Base-by-base conservation (phyloP, 2,797 vertebrate genomes). In the Enteromius trimaculatus region DNA sequence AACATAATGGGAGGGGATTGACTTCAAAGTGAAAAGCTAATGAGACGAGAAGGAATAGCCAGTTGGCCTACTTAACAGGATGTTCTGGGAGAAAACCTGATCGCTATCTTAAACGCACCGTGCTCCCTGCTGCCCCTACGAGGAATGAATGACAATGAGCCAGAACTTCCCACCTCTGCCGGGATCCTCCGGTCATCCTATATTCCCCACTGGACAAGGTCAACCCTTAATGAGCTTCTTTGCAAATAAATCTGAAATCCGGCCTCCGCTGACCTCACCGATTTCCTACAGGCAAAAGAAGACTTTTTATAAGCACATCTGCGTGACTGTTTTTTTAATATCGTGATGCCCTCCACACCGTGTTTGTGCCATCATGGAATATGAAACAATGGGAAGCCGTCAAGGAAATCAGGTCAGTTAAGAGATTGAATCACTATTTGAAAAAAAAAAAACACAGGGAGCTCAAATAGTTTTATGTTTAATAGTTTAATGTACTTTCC, bases 11-110 rank as follows among this genome's bases (percentile, higher is more conserved):
- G 21, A 84, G 79, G 77, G 84, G 66, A 53, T 21, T 88, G 60
- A 80, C 92, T 91, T 94, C 93, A 93, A 92, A 93, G 90, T 86
- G 82, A 91, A 92, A 88, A 88, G 81, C 86, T 90, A 92, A 92
- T 92, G 75, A 90, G 88, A 82, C 86, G 70, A 87, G 87, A 77
- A 83, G 89, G 91, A 89, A 89, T 92, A 93, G 92, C 92, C 26
- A 90, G 88, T 90, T 94, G 93, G 91, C 93, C 92, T 92, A 93
- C 86, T 93, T 93, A 79, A 90, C 74, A 86, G 89, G 84, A 81
- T 86, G 87, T 88, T 89, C 80, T 84, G 21, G 47, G 83, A 83
- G 80, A 76, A 84, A 84, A 37, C 49, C 66, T 69, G 77, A 86
- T 77, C 19, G 2, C 42, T 85, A 84, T 79, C 80, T 82, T 77